Percentiles rank a stretch among this genome's conserved stretches.
Evolutionary conservation across 37 sponge, comb jelly and placozoan species (phyloP).

Genomic region (Geodia barretti): DNA sequence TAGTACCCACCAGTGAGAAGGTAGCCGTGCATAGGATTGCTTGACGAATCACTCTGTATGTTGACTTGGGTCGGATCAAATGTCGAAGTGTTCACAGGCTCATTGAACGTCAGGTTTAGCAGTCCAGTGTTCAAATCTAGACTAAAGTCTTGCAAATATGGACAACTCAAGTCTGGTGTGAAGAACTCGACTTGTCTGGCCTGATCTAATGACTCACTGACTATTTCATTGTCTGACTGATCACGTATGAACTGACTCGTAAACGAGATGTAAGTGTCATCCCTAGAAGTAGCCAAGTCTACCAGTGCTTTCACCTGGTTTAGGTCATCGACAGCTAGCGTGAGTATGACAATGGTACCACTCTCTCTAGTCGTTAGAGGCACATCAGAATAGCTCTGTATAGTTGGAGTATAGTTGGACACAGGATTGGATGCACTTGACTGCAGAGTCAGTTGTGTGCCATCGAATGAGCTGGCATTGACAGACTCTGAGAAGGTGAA

Average conservation of each 20-base stretch:
- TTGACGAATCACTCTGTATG: conserved; percentile 13
- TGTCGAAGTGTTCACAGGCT: conserved; percentile 79
- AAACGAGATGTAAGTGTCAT: conserved; percentile 67
- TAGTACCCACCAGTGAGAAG: conserved; percentile 40
- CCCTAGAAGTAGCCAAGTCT: conserved; percentile 51
- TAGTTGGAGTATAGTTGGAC: conserved; percentile 17
- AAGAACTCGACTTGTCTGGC: conserved; percentile 30
- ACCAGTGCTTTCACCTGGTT: conserved; percentile 65
- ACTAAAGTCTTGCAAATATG: conserved; percentile 44
- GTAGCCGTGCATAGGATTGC: not conserved
- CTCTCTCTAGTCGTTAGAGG: conserved; percentile 5
- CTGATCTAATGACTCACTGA: not conserved
- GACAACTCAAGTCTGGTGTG: conserved; percentile 64
- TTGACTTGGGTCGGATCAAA: conserved; percentile 62
- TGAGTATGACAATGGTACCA: conserved; percentile 44
- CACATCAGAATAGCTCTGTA: conserved; percentile 11
- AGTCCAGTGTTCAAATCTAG: conserved; percentile 63
- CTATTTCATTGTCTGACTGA: conserved; percentile 65
- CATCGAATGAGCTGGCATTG: conserved; percentile 51
- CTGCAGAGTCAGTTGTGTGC: conserved; percentile 62
- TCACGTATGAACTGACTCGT: conserved; percentile 59
- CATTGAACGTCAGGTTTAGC: conserved; percentile 69
- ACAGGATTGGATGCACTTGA: not conserved
- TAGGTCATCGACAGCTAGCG: conserved; percentile 56
- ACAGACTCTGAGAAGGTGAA: conserved; percentile 88